Evolutionary conservation across 2,797 vertebrate genomes (phyloP), one percentile per base, ranked within the genome.

Genomic region (Xenopus petersii): DNA sequence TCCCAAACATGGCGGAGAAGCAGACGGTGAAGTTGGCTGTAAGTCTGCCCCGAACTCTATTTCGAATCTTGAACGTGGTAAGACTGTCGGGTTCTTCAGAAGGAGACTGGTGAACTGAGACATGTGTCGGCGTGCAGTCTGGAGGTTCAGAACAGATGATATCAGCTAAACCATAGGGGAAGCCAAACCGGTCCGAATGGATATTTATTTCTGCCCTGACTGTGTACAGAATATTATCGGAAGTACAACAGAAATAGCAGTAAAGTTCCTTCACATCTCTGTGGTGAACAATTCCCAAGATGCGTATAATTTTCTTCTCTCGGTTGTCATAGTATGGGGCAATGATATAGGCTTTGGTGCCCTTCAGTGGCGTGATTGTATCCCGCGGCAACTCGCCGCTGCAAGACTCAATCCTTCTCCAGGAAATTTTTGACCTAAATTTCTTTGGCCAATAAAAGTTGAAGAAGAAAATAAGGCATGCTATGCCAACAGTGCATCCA

Each of bases 251-350:
- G 67, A 87, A 88, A 73, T 79, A 71, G 63, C 88, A 90, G 70
- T 85, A 83, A 0, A 91, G 84, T 0, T 80, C 24, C 58, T 81
- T 73, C 5, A 86, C 80, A 4, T 81, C 73, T 64, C 81, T 0
- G 55, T 86, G 77, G 54, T 84, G 83, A 71, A 87, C 59, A n/a
- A 90, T 87, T 16, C 79, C 81, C 48, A 87, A 83, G 16, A 87
- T 74, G 2, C 84, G 86, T 30, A 77, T 84, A 16, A 36, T 60
- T 9, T 74, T 64, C n/a, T 74, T 10, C 12, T 79, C 26, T 68
- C 88, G 83, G 80, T 84, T 79, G 70, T 89, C 87, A 1, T 82
- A 83, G 71, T 89, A 89, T 0, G 85, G 82, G 11, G 85, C 75
- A 30, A 83, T 71, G 21, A 67, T 54, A 10, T 55, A 30, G 12